Conservation (phyloP, 2,888 invertebrate genomes). For the Zaprionus obscuricornis region DNA sequence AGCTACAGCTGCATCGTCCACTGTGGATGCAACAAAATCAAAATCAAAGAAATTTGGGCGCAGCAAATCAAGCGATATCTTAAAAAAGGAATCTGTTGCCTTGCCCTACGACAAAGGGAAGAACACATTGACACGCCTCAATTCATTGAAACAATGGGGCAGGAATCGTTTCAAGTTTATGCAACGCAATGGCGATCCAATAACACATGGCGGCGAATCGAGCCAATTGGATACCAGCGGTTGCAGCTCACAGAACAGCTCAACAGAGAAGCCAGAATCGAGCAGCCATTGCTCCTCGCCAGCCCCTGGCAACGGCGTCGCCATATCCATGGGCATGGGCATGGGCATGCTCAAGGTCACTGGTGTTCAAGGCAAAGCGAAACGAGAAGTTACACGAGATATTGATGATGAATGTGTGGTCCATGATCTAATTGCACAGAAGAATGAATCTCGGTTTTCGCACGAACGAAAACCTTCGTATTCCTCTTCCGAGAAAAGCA, state of each 20-base stretch:
- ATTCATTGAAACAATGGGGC: constrained; percentile 93
- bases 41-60: constrained; percentile 84
- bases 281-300: constrained; percentile 30
- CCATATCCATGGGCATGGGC: constrained; percentile 32
- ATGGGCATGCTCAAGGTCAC: background rate
- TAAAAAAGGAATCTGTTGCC: constrained; percentile 85
- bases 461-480: constrained; percentile 92
- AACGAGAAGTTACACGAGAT: constrained; percentile 78
- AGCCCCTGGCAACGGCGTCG: constrained; percentile 16
- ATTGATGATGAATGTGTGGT: constrained; percentile 86
- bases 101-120: constrained; percentile 83
- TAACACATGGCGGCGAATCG: constrained; percentile 61
- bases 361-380: background rate
- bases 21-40: constrained; percentile 43
- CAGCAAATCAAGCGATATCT: constrained; percentile 90
- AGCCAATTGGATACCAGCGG: constrained; percentile 81
- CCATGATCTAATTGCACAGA: constrained; percentile 86
- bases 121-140: constrained; percentile 86
- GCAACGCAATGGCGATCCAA: constrained; percentile 85
- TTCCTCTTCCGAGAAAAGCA: constrained; percentile 90
- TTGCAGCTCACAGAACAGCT: constrained; percentile 66
- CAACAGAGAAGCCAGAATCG: constrained; percentile 66
- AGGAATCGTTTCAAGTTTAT: constrained; percentile 90
- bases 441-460: constrained; percentile 87
- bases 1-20: background rate